phyloP scores from a whole-genome alignment of 2,888 invertebrate genomes.

The Hyposoter didymator region DNA sequence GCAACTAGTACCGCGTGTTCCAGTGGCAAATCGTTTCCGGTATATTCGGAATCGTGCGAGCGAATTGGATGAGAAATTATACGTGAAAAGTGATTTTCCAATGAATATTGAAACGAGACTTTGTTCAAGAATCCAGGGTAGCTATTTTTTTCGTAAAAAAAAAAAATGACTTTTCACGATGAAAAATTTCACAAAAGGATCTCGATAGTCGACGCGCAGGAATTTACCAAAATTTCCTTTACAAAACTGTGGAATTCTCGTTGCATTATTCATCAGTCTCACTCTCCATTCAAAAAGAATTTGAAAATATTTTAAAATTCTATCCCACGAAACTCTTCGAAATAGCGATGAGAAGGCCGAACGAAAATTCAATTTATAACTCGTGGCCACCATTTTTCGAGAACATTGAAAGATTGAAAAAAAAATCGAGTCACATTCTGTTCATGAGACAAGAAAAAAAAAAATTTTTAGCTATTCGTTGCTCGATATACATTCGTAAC shows the following conservation, averaged over 20 bases:
- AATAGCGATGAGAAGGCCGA: background rate
- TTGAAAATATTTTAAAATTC: slow-evolving; percentile 13
- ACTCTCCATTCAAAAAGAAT: background rate
- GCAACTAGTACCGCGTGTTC: slow-evolving; percentile 12
- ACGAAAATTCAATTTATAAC: background rate
- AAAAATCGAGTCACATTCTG: background rate
- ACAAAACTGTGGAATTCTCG: background rate
- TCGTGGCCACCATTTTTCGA: background rate
- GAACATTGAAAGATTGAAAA: background rate
- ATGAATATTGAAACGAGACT: background rate
- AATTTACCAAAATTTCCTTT: background rate
- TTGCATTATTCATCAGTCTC: slow-evolving; percentile 9
- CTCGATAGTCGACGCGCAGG: background rate
- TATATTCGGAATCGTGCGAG: background rate
- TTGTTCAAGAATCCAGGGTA: no score
- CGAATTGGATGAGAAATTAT: background rate
- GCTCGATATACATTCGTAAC: slow-evolving; percentile 10
- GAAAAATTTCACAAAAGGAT: background rate
- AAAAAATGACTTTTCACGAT: background rate
- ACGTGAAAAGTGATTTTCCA: background rate
- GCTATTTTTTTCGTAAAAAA: background rate
- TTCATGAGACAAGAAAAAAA: background rate
- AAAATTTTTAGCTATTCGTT: slow-evolving; percentile 10
- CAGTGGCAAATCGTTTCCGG: slow-evolving; percentile 34
- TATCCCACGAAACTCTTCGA: background rate